These are phyloP conservation scores for Tragelaphus scriptus DNA, from an alignment of 2,113 vertebrate genomes.

Conservation along the genomic window DNA sequence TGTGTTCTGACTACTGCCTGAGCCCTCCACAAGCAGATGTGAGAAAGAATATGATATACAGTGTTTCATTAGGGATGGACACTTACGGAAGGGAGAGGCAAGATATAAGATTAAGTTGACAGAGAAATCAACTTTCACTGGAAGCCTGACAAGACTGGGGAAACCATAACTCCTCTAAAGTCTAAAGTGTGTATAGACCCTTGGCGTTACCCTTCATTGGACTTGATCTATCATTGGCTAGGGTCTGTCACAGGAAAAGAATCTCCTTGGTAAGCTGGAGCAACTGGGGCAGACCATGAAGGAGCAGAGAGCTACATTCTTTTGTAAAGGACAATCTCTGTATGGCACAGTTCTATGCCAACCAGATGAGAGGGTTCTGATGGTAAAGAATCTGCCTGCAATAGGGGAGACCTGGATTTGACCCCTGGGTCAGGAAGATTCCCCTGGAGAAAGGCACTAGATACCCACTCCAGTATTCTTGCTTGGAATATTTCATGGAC, in stretches of 20 bases:
- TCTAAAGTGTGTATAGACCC: neutral
- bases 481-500: neutral
- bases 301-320: neutral
- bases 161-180: neutral
- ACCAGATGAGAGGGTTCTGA: neutral
- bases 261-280: neutral
- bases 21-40: neutral
- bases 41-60: neutral
- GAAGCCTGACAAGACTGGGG: neutral
- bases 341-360: neutral
- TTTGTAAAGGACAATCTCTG: neutral
- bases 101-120: neutral
- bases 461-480: neutral
- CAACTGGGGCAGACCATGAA: neutral
- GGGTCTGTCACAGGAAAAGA: neutral
- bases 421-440: neutral
- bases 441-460: neutral
- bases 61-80: neutral
- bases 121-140: neutral
- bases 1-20: neutral
- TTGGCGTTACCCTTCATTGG: neutral
- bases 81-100: neutral
- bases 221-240: neutral
- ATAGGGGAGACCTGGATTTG: neutral
- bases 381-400: neutral